Base-by-base conservation (phyloP, 2,797 vertebrate genomes). In the Myiothlypis coronata region DNA sequence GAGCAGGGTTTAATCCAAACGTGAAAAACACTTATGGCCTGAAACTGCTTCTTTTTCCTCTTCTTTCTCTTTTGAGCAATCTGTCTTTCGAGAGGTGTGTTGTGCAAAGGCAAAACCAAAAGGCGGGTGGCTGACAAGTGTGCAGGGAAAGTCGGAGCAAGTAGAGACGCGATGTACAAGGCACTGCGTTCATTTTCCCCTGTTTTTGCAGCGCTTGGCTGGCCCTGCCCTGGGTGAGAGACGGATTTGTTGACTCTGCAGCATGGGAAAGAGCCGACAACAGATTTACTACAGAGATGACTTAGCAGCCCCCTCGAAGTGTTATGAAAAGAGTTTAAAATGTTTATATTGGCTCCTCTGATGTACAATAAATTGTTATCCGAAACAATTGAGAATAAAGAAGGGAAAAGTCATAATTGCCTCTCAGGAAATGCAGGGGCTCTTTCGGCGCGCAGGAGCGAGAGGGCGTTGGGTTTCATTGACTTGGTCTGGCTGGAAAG, bases 381-480 rank as follows among this genome's bases (percentile, higher is more conserved):
- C 93, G 95, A 97, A 98, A 96, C 96, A 95, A 94, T 95, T 85
- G 96, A 96, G 96, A 97, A 96, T 96, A 90, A 94, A 97, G 92
- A 92, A 90, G 84, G 87, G 87, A 96, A 97, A 96, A 94, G 97
- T 97, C 97, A 96, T 97, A 95, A 94, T 96, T 96, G 94, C 94
- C 95, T 96, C 96, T 97, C 96, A 97, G 98, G 97, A 98, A 98
- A 97, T 94, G 74, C 88, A 89, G 90, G 89, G 83, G 89, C 96
- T 64, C 75, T 95, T 94, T 96, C 95, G 81, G 96, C 39, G 93
- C 83, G 93, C 91, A 95, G 97, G 96, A 94, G 96, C 92, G 27
- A 94, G 94, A 97, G 96, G 96, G 98, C 98, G 81, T 98, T 98
- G 98, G 97, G 97, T 98, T 98, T 98, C 98, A 97, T 96, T 96